Evolutionary conservation across 2,113 vertebrate genomes (phyloP).

Genomic region (Lepisosteus osseus): DNA sequence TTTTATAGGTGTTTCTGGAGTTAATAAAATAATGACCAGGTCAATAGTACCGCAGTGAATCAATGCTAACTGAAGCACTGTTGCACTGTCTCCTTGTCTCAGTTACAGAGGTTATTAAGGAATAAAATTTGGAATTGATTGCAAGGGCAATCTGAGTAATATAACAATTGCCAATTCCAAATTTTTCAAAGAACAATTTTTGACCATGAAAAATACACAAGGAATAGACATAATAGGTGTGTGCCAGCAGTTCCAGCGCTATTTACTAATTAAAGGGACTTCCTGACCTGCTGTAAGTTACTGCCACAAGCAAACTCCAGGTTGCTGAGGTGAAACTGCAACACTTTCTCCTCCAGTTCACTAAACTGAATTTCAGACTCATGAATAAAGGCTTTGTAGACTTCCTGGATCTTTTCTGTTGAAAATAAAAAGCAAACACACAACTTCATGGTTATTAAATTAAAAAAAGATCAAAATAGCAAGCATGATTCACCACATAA

Average conservation of each 20-base stretch:
- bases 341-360: constrained; percentile 87
- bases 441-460: too few relatives aligned
- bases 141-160: too few relatives aligned
- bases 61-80: too few relatives aligned
- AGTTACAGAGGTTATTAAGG: too few relatives aligned
- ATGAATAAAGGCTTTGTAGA: constrained; percentile 88
- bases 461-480: too few relatives aligned
- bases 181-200: not conserved
- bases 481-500: too few relatives aligned
- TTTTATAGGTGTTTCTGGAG: too few relatives aligned
- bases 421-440: constrained; percentile 16
- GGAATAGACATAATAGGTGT: not conserved
- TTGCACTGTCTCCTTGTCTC: too few relatives aligned
- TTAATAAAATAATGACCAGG: too few relatives aligned
- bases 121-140: too few relatives aligned
- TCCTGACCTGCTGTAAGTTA: constrained; percentile 77
- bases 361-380: constrained; percentile 94
- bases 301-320: constrained; percentile 94
- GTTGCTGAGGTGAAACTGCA: constrained; percentile 96
- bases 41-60: too few relatives aligned
- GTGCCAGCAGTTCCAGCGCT: not conserved
- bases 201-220: not conserved
- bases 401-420: constrained; percentile 91
- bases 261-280: not conserved
- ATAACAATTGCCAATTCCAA: too few relatives aligned